Evolutionary conservation across 2,888 invertebrate genomes (phyloP), one percentile per base, ranked within the genome.

Genomic region (Hirtodrosophila confusa): DNA sequence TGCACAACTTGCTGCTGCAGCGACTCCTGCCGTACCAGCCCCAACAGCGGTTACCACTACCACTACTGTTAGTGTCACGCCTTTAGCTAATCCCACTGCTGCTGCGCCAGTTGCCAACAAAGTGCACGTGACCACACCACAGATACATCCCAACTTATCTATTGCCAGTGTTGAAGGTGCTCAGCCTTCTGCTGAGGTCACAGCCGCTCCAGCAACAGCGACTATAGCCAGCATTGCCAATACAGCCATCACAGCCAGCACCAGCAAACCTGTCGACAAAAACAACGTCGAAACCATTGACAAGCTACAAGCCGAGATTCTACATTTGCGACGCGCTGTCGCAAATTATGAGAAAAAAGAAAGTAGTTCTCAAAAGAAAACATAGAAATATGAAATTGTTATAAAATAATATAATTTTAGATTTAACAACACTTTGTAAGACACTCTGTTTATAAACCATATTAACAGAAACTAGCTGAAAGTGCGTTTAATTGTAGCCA

Each of bases 251-350:
- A 17, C 17, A 17, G 17, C 17, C 17, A 17, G 17, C 17, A 17
- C 17, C 17, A 17, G 17, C 17, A 17, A 17, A 17, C 23, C 27
- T 2, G 8, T 9, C 1, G 49, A 33, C n/a, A 39, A 17, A 2
- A 4, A 31, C 17, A 8, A 24, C 47, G 11, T 8, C 49, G 35
- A 47, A 4, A 60, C 44, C 8, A 41, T 88, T 17, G 80, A 82
- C n/a, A 75, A 86, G 53, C 78, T 90, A 57, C 88, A 89, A 37
- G 79, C 78, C 3, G 90, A 90, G 64, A 65, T 90, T 39, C 56
- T 73, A 3, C 80, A 88, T 39, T 58, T 90, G 53, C 72, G 85
- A 5, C 89, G 89, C n/a, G 84, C 79, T 1, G 89, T 90, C 8
- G 89, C 84, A 1, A 71, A 75, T 17, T 17, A 17, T 17, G 17